Evolutionary conservation across 1,140 invertebrate genomes (phyloP).

Genomic region (Cotesia chilonis): DNA sequence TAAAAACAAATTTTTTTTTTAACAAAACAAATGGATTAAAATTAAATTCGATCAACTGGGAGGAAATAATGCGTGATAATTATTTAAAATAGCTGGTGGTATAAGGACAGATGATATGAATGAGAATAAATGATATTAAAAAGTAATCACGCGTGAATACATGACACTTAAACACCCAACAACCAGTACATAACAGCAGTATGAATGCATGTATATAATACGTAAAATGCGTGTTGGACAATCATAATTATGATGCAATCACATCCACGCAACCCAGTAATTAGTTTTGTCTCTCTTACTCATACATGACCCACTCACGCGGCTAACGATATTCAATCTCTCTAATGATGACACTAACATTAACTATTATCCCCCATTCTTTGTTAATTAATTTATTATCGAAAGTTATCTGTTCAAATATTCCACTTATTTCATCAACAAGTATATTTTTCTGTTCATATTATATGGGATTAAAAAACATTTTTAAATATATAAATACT

Average conservation of each 20-base stretch:
- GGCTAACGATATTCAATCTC: conserved; percentile 2
- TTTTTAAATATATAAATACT: too few relatives aligned
- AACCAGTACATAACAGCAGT: neutral
- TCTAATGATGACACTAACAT: neutral
- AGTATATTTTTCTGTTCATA: too few relatives aligned
- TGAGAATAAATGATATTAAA: too few relatives aligned
- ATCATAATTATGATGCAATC: conserved; percentile 36
- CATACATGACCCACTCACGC: conserved; percentile 9
- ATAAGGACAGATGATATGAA: too few relatives aligned
- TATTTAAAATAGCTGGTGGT: too few relatives aligned
- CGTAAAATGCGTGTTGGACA: conserved; percentile 29
- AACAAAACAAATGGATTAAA: too few relatives aligned
- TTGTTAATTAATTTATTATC: neutral
- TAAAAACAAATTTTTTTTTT: too few relatives aligned
- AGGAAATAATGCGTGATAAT: too few relatives aligned
- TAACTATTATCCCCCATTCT: neutral
- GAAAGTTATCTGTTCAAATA: neutral
- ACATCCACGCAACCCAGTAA: conserved; percentile 22
- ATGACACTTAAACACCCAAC: conserved; percentile 4
- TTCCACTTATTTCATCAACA: too few relatives aligned
- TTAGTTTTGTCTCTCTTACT: neutral
- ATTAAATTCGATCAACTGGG: too few relatives aligned
- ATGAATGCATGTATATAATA: conserved; percentile 3
- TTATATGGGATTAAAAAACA: neutral
- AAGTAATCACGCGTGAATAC: too few relatives aligned